phyloP scores from a whole-genome alignment of 2,113 vertebrate genomes.

The Sturnira hondurensis region DNA sequence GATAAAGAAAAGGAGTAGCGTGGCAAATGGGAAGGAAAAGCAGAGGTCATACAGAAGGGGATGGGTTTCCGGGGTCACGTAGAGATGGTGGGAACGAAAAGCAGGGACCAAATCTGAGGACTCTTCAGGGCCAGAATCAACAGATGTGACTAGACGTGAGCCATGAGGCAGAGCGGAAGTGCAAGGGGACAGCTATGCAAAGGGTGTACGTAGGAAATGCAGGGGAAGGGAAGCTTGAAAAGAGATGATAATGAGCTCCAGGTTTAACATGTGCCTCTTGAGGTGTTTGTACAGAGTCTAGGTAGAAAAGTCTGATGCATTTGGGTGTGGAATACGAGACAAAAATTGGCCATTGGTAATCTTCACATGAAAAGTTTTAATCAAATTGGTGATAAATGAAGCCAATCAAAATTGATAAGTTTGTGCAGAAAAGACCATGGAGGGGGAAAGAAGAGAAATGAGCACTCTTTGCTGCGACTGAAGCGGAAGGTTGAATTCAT shows the following conservation, averaged over 20 bases:
- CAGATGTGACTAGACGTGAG: neutral
- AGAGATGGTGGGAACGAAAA: neutral
- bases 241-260: neutral
- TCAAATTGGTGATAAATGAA: neutral
- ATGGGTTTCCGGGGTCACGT: neutral
- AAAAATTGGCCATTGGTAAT: neutral
- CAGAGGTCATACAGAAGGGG: neutral
- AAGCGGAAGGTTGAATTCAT: neutral
- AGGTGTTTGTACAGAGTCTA: neutral
- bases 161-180: neutral
- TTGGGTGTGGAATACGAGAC: neutral
- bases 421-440: neutral
- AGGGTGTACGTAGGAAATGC: neutral
- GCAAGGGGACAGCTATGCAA: neutral
- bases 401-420: neutral
- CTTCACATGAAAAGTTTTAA: neutral
- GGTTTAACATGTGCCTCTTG: neutral
- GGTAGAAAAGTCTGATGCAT: neutral
- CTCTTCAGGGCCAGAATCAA: neutral
- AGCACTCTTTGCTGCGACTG: neutral
- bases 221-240: neutral
- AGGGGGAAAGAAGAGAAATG: neutral
- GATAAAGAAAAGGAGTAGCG: neutral
- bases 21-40: neutral
- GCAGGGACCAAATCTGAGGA: neutral